Base-by-base conservation (phyloP, 2,113 vertebrate genomes). In the Brachyhypopomus occidentalis region DNA sequence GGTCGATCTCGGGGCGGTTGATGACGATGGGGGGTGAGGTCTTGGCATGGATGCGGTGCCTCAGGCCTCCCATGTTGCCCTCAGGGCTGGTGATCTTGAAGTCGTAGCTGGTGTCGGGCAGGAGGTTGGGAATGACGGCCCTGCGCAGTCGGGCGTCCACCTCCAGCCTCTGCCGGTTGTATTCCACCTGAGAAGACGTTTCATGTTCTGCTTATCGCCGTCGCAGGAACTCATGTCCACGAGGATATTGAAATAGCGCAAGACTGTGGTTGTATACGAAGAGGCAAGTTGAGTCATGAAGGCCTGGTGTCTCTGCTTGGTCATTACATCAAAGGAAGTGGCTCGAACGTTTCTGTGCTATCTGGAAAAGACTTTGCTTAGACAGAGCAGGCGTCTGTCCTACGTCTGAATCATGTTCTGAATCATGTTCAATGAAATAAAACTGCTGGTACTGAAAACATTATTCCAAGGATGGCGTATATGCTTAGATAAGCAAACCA, bases 31-130 rank as follows among this genome's bases (percentile, higher is more conserved):
- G 94, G 1, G 96, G 96, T 56, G 98, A 97, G 0, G 98, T 99
- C 91, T 95, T 96, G 84, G 96, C 97, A 0, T 95, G 94, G 0
- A 99, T 97, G 0, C 94, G 96, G 90, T 98, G 97, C 88, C 98
- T 96, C 75, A 99, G 93, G 30, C 97, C 97, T 0, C 97, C 96
- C 92, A 97, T 94, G 93, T 96, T 96, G 38, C 96, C 96, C 83
- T 96, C 96, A 0, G 94, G 94, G 86, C 94, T 95, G 4, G 95
- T 98, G 84, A 99, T 95, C 83, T 96, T 96, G 0, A 99, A 99
- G 88, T 96, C 96, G 48, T 99, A 99, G 87, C 94, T 95, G 0
- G 96, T 99, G 88, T 97, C 92, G 0, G 98, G 94, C 87, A 92
- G 94, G 75, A 99, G 93, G 87, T 95, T 95, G 1, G 95, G 95